phyloP scores from a whole-genome alignment of 2,113 vertebrate genomes.

The Tragelaphus scriptus region DNA sequence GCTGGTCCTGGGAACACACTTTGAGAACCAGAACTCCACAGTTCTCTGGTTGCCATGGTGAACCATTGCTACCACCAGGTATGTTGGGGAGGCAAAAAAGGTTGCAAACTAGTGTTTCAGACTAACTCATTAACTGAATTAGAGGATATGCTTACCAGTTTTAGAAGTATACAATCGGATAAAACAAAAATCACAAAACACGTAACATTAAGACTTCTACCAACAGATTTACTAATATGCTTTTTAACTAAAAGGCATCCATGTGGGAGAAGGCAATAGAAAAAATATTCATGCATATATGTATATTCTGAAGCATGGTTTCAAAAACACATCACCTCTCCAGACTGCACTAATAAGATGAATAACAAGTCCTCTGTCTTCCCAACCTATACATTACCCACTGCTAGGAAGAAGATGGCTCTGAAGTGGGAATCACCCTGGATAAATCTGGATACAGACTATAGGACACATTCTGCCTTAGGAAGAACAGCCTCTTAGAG shows the following conservation, averaged over 20 bases:
- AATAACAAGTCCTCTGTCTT: neutral
- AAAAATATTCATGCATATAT: neutral
- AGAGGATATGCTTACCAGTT: neutral
- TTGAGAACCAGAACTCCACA: neutral
- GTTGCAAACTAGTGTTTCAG: neutral
- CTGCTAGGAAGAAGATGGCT: neutral
- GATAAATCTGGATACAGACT: neutral
- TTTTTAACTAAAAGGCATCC: neutral
- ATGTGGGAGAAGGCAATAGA: neutral
- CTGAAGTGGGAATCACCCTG: neutral
- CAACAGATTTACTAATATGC: neutral
- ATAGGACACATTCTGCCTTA: neutral
- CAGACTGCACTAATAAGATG: neutral
- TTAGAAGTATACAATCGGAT: neutral
- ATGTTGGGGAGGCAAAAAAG: neutral
- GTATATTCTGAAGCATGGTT: neutral
- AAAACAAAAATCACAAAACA: constrained; percentile 10
- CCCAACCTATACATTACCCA: neutral
- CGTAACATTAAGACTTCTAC: neutral
- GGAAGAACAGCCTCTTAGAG: neutral
- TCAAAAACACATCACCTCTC: neutral
- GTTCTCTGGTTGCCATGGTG: neutral
- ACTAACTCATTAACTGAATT: neutral
- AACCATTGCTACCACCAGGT: neutral
- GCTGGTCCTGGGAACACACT: neutral